A percentile compares a stretch with the other conserved stretches of the same genome.
These are phyloP conservation scores for human DNA, from an alignment of 2,113 vertebrate genomes.

Conservation along the genomic window DNA sequence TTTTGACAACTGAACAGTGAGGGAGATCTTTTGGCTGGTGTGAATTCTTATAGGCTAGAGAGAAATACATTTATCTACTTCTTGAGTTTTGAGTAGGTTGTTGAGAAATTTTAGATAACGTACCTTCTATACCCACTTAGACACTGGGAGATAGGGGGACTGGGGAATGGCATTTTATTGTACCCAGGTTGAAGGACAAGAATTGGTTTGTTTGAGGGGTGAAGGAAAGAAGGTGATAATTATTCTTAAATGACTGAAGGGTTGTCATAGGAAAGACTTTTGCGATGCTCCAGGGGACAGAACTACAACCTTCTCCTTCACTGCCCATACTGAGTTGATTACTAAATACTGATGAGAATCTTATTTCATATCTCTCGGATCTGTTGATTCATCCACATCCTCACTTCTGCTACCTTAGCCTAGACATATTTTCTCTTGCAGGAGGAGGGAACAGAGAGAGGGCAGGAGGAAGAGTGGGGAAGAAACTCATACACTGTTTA, in stretches of 20 bases:
- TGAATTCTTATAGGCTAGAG: constrained; percentile 38
- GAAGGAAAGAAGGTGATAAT: background rate
- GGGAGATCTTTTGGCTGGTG: constrained; percentile 46
- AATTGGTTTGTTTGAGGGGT: background rate
- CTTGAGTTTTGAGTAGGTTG: background rate
- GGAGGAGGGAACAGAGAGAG: background rate
- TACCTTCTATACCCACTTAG: background rate
- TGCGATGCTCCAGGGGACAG: background rate
- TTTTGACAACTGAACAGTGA: constrained; percentile 52
- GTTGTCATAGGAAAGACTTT: background rate
- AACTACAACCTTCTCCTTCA: background rate
- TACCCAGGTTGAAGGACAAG: background rate
- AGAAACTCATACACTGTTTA: background rate
- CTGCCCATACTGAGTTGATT: background rate
- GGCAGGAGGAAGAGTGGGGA: background rate
- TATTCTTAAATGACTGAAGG: background rate
- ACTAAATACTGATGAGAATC: background rate
- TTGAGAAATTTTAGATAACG: constrained; percentile 19
- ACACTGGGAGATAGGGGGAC: background rate
- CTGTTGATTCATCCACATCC: background rate
- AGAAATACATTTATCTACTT: background rate
- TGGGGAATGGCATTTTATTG: background rate
- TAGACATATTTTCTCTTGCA: background rate
- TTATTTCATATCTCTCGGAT: background rate
- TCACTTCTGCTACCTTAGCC: background rate